These are phyloP conservation scores for Apocrypta bakeri DNA, from an alignment of 1,140 invertebrate species.

Conservation along the genomic window DNA sequence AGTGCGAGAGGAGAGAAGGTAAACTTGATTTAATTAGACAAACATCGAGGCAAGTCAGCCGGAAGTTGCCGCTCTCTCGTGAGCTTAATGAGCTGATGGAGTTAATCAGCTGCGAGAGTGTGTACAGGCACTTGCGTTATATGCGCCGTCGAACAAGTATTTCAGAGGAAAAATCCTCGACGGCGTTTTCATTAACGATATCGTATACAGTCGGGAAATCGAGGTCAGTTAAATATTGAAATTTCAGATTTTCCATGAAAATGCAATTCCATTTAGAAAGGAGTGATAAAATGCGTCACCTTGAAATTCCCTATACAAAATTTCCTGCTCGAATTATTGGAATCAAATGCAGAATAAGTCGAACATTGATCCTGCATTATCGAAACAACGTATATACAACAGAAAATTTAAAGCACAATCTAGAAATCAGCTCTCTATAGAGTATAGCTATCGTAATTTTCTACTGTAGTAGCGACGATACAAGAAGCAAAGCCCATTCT, in stretches of 20 bases:
- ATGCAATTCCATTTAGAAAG: no score
- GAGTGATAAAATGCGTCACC: no score
- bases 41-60: slow-evolving; percentile 38
- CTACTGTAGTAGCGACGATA: not conserved
- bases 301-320: no score
- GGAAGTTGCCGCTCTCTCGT: slow-evolving; percentile 19
- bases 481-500: not conserved
- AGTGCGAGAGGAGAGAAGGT: not conserved
- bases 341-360: no score
- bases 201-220: no score
- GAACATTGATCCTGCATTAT: no score
- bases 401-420: no score
- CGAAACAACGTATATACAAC: no score
- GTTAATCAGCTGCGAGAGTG: not conserved
- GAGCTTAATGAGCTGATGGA: slow-evolving; percentile 38
- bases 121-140: not conserved
- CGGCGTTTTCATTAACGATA: not conserved
- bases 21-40: slow-evolving; percentile 45
- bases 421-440: no score
- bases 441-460: not conserved
- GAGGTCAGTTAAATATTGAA: no score
- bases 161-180: not conserved
- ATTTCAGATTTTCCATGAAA: no score
- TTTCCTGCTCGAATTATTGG: no score
- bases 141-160: not conserved